Evolutionary conservation across 1,140 invertebrate species (phyloP), one percentile per base, ranked within the genome.

Genomic region (Ips nitidus): DNA sequence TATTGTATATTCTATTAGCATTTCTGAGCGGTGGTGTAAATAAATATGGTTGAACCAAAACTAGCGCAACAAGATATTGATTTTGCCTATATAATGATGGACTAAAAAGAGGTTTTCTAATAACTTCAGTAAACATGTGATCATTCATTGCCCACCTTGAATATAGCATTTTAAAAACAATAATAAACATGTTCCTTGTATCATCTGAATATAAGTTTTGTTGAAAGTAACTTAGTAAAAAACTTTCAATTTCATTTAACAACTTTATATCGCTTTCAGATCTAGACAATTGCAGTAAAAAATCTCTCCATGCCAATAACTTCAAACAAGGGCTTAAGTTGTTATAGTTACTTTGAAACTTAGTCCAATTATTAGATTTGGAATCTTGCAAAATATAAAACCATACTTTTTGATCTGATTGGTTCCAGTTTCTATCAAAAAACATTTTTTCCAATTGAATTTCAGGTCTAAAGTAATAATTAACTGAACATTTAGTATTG

Each of bases 31-130:
- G 8, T 3, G 39, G 7, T 4, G 22, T 7, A 52, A 37, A 45
- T 2, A 45, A 22, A 63, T 37, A 63, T 37, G 7, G 39, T 39
- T 36, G 52, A 8, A 66, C 5, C 1, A 66, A 6, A 41, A 40
- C 53, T 22, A 66, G 42, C 4, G 52, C 40, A 1, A 60, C n/a
- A 60, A 8, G 60, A 40, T 59, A 22, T 42, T 67, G 56, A 39
- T 59, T 36, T 50, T 59, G 38, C 6, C 40, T 53, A 42, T 36
- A 60, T 6, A 38, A n/a, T 2, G 57, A 2, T 8, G 45, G 1
- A 43, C 2, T 39, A 57, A 66, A 50, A 1, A 50, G 45, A 22
- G 45, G 45, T 3, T 50, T 22, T 8, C 22, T 2, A 50, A 50
- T 50, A 3, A 50, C 22, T 50, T 50, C 45, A 2, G 1, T 50